Evolutionary conservation across 1,140 invertebrate species (phyloP), one percentile per base, ranked within the genome.

Genomic region (Lepidostoma basale): DNA sequence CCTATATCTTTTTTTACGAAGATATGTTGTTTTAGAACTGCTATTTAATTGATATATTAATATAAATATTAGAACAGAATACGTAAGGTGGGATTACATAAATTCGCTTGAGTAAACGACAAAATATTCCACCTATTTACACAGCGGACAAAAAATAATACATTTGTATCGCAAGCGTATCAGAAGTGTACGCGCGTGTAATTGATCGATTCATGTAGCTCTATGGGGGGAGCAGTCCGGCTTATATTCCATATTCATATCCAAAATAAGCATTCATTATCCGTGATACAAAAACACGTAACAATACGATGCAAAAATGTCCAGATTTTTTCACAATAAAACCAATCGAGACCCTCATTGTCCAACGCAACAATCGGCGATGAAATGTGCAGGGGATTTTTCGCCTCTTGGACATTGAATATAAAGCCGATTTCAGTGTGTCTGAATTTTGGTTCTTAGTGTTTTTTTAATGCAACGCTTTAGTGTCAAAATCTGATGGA

Each of bases 261-360:
- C 5, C 23, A 64, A 49, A 64, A 64, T 64, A 64, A 39, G 28
- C 44, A 64, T 64, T 64, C 62, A 64, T 47, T 66, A 56, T 23
- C 4, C 26, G 23, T n/a, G 25, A 14, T n/a, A 33, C 64, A 68
- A 68, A 68, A 68, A 54, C 25, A 25, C 25, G 16, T 28, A 52
- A 68, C 67, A 68, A 68, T 62, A 14, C 39, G 18, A 47, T 42
- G 52, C 58, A 68, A 49, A 62, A 62, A 62, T 68, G 67, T 68
- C 67, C 58, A 68, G 59, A 68, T 62, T 62, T 62, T 62, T 67
- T 60, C 28, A 33, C 54, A 60, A 60, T 66, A 66, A 56, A 26
- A 30, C 52, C 63, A 66, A 66, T 66, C 25, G 63, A 49, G 28
- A 25, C 9, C 26, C 30, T 45, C 45, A 67, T 67, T 67, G 64